Evolutionary conservation across 2,113 vertebrate species (phyloP), one percentile per base, ranked within the genome.

Genomic region (Phocoena phocoena): DNA sequence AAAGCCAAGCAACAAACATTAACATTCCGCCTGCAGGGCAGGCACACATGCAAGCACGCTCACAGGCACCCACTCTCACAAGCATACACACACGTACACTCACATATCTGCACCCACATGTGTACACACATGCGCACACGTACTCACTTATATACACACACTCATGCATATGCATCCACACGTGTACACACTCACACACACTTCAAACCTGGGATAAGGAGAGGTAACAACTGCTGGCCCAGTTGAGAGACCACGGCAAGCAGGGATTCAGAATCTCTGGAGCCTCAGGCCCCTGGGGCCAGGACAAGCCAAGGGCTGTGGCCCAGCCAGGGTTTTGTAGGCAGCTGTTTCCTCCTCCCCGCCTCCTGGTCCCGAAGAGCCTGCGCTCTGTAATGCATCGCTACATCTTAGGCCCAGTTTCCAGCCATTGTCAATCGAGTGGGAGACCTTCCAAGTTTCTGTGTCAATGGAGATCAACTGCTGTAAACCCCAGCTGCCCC

Each of bases 1-100:
- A 55, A 91, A 91, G 95, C 55, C 73, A 97, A 98, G 93, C 68
- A 91, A 73, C 68, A 81, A 23, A 44, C 4, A 68, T 68, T 41
- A 36, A 33, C 36, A 0, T 50, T 92, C 33, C 23, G 14, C 33
- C 33, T 18, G 21, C 70, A 41, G 68, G 68, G 13, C 93, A 90
- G 63, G 31, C 85, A 15, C 63, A 25, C 71, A 8, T 0, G 28
- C 8, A 10, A 28, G 38, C 90, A 50, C 2, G 13, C 55, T 38
- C 81, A 18, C 25, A 21, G 2, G 6, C 20, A 7, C 68, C 20
- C 28, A 63, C 3, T 13, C 31, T 21, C 50, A 9, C 33, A 33
- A 9, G 14, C 6, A 3, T n/a, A n/a, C 50, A 15, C 13, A 14
- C 11, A 9, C 6, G 14, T 28, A 31, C 31, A 18, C 28, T 5